Conservation (phyloP, 2,888 invertebrate species). For the Polietes domitor region DNA sequence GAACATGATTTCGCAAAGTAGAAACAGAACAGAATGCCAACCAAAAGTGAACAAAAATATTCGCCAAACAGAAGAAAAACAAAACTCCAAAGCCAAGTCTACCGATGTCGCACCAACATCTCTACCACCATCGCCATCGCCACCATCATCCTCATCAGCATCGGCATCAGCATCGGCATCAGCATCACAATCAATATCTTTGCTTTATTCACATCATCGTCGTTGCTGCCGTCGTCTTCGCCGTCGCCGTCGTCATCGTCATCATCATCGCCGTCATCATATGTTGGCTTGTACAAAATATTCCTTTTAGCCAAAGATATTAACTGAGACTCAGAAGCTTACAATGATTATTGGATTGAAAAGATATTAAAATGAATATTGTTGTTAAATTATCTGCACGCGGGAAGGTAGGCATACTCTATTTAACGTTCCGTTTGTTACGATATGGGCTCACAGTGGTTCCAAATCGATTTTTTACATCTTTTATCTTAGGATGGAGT, state of each 20-base stretch:
- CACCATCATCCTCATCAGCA: constrained; percentile 30
- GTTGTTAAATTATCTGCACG: constrained; percentile 6
- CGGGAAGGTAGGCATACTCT: background rate
- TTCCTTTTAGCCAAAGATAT: constrained; percentile 60
- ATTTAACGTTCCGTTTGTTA: no score
- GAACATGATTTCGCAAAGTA: constrained; percentile 53
- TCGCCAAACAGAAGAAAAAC: constrained; percentile 29
- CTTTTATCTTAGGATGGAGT: no score
- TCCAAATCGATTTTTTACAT: no score
- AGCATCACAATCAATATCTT: constrained; percentile 60
- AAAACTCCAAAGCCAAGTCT: constrained; percentile 46
- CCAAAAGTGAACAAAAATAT: no score
- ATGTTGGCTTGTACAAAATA: constrained; percentile 43
- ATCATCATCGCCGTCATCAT: constrained; percentile 11
- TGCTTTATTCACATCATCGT: constrained; percentile 59
- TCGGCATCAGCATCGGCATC: constrained; percentile 1
- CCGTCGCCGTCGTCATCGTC: constrained; percentile 12
- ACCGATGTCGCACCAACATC: constrained; percentile 50
- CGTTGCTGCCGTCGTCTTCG: constrained; percentile 31
- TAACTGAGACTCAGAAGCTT: constrained; percentile 70
- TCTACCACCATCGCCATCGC: constrained; percentile 42
- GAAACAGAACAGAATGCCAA: constrained; percentile 29
- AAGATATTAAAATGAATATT: constrained; percentile 79
- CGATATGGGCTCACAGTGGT: no score
- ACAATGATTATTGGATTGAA: constrained; percentile 74